Evolutionary conservation across 2,888 invertebrate species (phyloP), one percentile per base, ranked within the genome.

Genomic region (Ectemnius lituratus): DNA sequence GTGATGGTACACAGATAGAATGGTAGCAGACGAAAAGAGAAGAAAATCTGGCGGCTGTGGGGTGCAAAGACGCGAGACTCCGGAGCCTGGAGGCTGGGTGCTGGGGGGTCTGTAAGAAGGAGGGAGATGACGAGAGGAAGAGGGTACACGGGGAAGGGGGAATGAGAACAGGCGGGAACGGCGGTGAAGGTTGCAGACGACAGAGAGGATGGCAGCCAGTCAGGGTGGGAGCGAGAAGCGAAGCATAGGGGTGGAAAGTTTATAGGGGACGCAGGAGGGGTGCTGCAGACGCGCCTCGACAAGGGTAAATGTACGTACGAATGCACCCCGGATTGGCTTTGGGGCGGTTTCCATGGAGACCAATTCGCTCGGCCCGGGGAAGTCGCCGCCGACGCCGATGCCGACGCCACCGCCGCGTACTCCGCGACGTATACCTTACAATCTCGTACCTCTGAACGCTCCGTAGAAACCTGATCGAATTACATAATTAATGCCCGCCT

Each of bases 321-420:
- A 86, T 87, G 86, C 86, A 88, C 86, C 88, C 87, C 84, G 86
- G 86, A 88, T 88, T 85, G 87, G 86, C 86, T 86, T 85, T 86
- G 84, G 87, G 86, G 84, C 81, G 85, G 87, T 88, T 86, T 82
- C 87, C 85, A 88, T 88, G 87, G 80, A 81, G 84, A 88, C 87
- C 85, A 81, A 82, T 82, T 83, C 86, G 86, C 85, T 84, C 82
- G 66, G 84, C 85, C 87, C 87, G 87, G 87, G 87, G 84, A 88
- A 86, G 82, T 84, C 78, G 82, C 80, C 85, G 84, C 77, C 77
- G 74, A 70, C 68, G 70, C 68, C 73, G 46, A 69, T 64, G 61
- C 64, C 64, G 20, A 37, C 37, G 37, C 37, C 5, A 37, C 37
- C 37, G 37, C 37, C 37, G 37, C 5, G 37, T 37, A 52, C 16